Evolutionary conservation across 2,113 vertebrate species (phyloP), one percentile per base, ranked within the genome.

Genomic region (Himantopus leucocephalus): DNA sequence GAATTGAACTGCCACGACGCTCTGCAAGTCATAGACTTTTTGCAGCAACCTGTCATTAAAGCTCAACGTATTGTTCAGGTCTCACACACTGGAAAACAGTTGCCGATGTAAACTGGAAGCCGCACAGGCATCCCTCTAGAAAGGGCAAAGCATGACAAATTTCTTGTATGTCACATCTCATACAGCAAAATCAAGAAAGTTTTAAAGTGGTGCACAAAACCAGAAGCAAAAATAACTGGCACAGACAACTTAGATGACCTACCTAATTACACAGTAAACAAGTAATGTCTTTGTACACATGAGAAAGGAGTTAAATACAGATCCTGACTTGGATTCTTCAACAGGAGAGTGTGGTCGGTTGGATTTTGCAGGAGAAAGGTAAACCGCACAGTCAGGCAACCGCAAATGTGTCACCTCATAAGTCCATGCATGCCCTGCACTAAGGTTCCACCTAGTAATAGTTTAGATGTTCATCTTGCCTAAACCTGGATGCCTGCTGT

Each of bases 331-430:
- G 35, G 41, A 48, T 50, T 39, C n/a, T 64, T 53, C 71, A 88
- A 15, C 26, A 39, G 67, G 12, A 80, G 34, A 37, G 29, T 0
- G 1, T 23, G 39, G 32, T 27, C 4, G 2, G 7, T 15, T 63
- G 4, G 3, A 47, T n/a, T 77, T 59, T 32, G 35, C 32, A 60
- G 20, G 15, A 63, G 55, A 66, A 41, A 14, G 27, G 35, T 10
- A 74, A 82, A 55, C 24, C 2, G 6, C 16, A 26, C 37, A 48
- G 19, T 7, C 8, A 3, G 12, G 50, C 48, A 39, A 20, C 34
- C 29, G 20, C 32, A 63, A 59, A 32, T 1, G 1, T 0, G 0
- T 21, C 3, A 1, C 29, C 37, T 37, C 37, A 37, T 37, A 37
- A 37, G 37, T 9, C 37, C 37, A 37, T 37, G 0, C 1, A 0